Evolutionary conservation across 2,797 vertebrate genomes (phyloP), one percentile per base, ranked within the genome.

Genomic region (Danio choprae): DNA sequence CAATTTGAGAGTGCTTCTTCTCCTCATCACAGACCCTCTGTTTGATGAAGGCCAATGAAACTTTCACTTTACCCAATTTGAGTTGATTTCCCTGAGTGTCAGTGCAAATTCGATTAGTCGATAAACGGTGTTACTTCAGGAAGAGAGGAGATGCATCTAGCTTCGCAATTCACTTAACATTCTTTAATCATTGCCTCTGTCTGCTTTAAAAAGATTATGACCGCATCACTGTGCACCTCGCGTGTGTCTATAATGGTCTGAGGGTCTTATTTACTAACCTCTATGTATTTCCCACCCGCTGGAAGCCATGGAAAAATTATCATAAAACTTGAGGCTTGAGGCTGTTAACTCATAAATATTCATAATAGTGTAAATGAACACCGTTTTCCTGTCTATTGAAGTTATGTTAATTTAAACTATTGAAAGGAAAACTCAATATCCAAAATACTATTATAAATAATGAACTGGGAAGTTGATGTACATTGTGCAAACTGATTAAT

Each of bases 41-140:
- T 86, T 83, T 89, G 84, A 79, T 89, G 82, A 79, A 48, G 74
- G 81, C 82, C 85, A 86, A 86, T 83, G 76, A 53, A 50, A 80
- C 84, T 84, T 84, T 85, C 85, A 85, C 81, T 91, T 86, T 84
- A 62, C 75, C 78, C 76, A 83, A 51, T 90, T 89, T 88, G 86
- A 83, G 88, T 90, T 81, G 68, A 20, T 89, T 89, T 88, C 87
- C 90, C 84, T 76, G 86, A 92, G 90, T 89, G 83, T 86, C 71
- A 83, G 78, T 74, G 70, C 87, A 88, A 87, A 93, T 92, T 91
- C 74, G 88, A 90, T 93, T 92, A 90, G 81, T 77, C 82, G 75
- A 81, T 80, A 89, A 92, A 92, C 91, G 64, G 89, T 89, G 90
- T 90, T 90, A 90, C 74, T 70, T 83, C 84, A 84, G 82, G 84